These are phyloP conservation scores for Scaptomyza caliginosa DNA, from an alignment of 2,888 invertebrate genomes.

Conservation along the genomic window DNA sequence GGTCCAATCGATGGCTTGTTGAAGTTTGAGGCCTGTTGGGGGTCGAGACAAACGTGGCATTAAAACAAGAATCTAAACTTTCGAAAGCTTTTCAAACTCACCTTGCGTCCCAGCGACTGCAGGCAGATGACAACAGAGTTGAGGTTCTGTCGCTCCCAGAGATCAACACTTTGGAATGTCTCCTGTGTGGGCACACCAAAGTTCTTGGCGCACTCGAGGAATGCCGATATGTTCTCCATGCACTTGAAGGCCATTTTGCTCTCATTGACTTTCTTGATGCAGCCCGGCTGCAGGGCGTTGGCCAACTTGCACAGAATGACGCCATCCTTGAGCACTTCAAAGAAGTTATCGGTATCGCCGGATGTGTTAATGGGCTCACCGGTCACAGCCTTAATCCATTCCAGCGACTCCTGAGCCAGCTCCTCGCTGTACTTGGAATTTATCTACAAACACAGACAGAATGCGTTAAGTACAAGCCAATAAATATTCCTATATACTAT, in stretches of 20 bases:
- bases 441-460: slow-evolving; percentile 87
- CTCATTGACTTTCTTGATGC: slow-evolving; percentile 96
- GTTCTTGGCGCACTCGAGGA: slow-evolving; percentile 92
- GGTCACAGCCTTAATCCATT: slow-evolving; percentile 95
- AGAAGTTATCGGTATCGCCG: slow-evolving; percentile 97
- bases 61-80: neutral
- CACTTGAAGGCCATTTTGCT: slow-evolving; percentile 97
- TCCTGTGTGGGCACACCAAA: slow-evolving; percentile 97
- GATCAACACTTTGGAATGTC: slow-evolving; percentile 98
- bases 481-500: neutral
- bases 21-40: slow-evolving; percentile 89
- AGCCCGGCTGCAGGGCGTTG: slow-evolving; percentile 93
- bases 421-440: slow-evolving; percentile 99
- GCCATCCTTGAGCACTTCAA: slow-evolving; percentile 95
- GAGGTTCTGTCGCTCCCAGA: slow-evolving; percentile 98
- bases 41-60: slow-evolving; percentile 47
- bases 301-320: slow-evolving; percentile 94
- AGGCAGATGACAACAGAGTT: slow-evolving; percentile 98
- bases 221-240: slow-evolving; percentile 99
- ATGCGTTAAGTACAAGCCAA: slow-evolving; percentile 1
- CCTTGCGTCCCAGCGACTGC: slow-evolving; percentile 97
- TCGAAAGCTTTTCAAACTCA: slow-evolving; percentile 80
- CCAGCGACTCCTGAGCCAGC: slow-evolving; percentile 94
- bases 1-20: slow-evolving; percentile 97
- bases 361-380: slow-evolving; percentile 93